A percentile compares a stretch with the other conserved stretches of the same genome.
phyloP scores from a whole-genome alignment of 1,140 invertebrate species.

The Cherax destructor region DNA sequence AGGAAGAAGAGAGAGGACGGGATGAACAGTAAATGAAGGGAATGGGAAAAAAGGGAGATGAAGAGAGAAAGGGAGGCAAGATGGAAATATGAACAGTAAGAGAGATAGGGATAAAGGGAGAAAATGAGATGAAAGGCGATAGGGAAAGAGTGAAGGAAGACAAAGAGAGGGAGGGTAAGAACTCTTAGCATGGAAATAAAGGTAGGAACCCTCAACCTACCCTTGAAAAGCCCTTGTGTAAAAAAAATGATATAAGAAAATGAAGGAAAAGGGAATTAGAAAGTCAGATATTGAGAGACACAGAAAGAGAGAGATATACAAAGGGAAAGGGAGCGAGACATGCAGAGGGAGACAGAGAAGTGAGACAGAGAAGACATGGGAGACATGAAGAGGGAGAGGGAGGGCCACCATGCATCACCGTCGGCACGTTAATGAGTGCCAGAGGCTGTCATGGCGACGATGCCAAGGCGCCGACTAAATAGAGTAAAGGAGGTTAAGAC shows the following conservation, averaged over 20 bases:
- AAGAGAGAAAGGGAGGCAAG: not conserved
- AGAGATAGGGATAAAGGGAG: not conserved
- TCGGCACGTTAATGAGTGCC: constrained; percentile 52
- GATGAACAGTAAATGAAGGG: not conserved
- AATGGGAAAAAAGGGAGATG: too few relatives aligned
- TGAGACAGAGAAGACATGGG: not conserved
- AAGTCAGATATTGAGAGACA: not conserved
- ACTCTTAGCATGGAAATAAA: not conserved
- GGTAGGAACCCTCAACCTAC: not conserved
- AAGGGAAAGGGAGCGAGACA: not conserved
- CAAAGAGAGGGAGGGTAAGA: not conserved
- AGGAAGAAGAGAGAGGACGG: not conserved
- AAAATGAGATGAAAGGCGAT: not conserved
- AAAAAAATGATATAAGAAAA: not conserved
- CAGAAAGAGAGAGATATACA: not conserved
- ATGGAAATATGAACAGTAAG: not conserved
- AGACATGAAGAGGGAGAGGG: not conserved
- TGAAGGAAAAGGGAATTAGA: not conserved
- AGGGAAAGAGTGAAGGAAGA: not conserved
- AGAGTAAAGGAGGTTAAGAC: constrained; percentile 10
- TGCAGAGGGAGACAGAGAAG: not conserved
- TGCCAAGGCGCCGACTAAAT: constrained; percentile 23
- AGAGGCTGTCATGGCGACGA: constrained; percentile 10
- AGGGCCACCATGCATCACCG: constrained; percentile 24
- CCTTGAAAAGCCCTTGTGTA: not conserved